phyloP scores from a whole-genome alignment of 2,113 vertebrate species.

The Pterocles burchelli region DNA sequence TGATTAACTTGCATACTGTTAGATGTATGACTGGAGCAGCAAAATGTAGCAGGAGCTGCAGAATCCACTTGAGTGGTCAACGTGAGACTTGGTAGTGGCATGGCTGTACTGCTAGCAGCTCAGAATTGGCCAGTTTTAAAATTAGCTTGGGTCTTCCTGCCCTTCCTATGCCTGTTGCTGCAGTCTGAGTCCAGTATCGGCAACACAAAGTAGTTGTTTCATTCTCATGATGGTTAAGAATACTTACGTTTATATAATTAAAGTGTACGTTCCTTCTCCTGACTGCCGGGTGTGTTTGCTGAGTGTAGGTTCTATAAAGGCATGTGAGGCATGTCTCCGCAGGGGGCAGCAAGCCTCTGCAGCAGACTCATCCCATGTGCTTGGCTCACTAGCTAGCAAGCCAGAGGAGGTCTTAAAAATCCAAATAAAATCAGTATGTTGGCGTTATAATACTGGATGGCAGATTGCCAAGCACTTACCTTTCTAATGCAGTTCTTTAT shows the following conservation, averaged over 20 bases:
- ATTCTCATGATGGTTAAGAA: background rate
- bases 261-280: background rate
- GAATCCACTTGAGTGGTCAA: background rate
- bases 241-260: background rate
- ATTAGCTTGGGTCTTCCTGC: background rate
- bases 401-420: background rate
- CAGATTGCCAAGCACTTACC: background rate
- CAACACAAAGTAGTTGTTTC: background rate
- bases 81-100: background rate
- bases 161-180: background rate
- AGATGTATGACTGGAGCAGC: background rate
- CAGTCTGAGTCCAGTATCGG: background rate
- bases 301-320: background rate
- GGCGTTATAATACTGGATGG: background rate
- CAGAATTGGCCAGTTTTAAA: background rate
- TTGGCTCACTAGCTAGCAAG: background rate
- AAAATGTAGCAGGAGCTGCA: background rate
- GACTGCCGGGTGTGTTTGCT: background rate
- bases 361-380: background rate
- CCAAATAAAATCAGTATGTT: background rate
- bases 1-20: background rate
- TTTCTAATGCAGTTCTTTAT: background rate
- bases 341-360: slow-evolving; percentile 56
- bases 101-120: fast-evolving
- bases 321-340: background rate